Percentiles rank a stretch among this genome's conserved stretches.
These are phyloP conservation scores for Lasiommata megera DNA, from an alignment of 2,888 invertebrate species.

Conservation along the genomic window DNA sequence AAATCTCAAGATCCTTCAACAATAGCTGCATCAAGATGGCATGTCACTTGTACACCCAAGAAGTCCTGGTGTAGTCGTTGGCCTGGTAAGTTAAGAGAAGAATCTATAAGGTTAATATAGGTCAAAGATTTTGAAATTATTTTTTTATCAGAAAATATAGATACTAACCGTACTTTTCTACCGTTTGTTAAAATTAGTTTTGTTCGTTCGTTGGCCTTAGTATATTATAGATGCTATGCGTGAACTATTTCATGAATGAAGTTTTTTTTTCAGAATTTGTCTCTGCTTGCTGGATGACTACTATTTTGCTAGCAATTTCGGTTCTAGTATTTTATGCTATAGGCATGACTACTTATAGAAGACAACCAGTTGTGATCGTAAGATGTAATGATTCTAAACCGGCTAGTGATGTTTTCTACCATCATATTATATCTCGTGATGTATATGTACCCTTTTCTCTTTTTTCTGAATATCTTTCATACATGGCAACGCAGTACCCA, in stretches of 20 bases:
- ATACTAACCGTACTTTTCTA: too few relatives aligned
- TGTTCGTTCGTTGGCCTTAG: too few relatives aligned
- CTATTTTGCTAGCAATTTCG: conserved; percentile 59
- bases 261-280: conserved; percentile 58
- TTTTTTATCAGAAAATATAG: too few relatives aligned
- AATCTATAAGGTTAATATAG: background rate
- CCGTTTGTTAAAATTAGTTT: too few relatives aligned
- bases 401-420: conserved; percentile 56
- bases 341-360: conserved; percentile 53
- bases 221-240: too few relatives aligned
- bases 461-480: conserved; percentile 55
- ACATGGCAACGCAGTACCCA: conserved; percentile 56
- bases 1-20: conserved; percentile 32
- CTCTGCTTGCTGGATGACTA: conserved; percentile 69
- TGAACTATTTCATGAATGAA: too few relatives aligned
- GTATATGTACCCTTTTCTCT: conserved; percentile 43
- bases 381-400: conserved; percentile 52
- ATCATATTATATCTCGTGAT: conserved; percentile 53
- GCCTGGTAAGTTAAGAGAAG: conserved; percentile 54
- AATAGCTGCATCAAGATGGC: conserved; percentile 45
- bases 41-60: conserved; percentile 48
- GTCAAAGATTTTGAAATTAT: too few relatives aligned
- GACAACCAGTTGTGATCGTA: conserved; percentile 49
- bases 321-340: conserved; percentile 60
- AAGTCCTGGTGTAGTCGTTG: conserved; percentile 54